Evolutionary conservation across 2,888 invertebrate species (phyloP).

Genomic region (Podabrus alpinus): DNA sequence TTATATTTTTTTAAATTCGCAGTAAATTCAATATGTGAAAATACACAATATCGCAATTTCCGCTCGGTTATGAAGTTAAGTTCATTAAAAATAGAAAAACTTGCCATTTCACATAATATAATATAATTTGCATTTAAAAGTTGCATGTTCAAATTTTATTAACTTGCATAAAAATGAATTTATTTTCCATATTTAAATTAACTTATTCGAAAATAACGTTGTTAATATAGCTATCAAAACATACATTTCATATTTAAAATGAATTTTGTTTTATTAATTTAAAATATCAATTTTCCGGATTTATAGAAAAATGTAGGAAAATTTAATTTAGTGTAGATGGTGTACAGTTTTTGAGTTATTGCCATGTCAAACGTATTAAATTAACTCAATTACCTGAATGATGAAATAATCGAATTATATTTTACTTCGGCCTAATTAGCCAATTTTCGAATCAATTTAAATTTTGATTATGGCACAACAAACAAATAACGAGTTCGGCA

Average conservation of each 20-base stretch:
- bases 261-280: too few relatives aligned
- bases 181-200: too few relatives aligned
- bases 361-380: too few relatives aligned
- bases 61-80: not conserved
- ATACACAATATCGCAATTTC: not conserved
- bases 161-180: too few relatives aligned
- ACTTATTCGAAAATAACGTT: not conserved
- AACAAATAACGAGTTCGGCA: not conserved
- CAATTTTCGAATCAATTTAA: not conserved
- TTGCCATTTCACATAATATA: not conserved
- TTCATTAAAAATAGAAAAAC: not conserved
- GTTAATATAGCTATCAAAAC: too few relatives aligned
- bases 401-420: too few relatives aligned
- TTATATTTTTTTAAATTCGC: not conserved
- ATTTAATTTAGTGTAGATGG: not conserved
- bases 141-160: too few relatives aligned
- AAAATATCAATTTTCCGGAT: too few relatives aligned
- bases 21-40: not conserved
- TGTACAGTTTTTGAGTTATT: too few relatives aligned
- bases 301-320: not conserved
- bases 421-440: too few relatives aligned
- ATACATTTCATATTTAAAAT: too few relatives aligned
- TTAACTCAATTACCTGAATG: too few relatives aligned
- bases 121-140: not conserved
- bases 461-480: not conserved